Percentiles rank a stretch among this genome's conserved stretches.
Conservation (phyloP, 92 coral and sea anemone genomes). For the Parazoanthus swiftii region DNA sequence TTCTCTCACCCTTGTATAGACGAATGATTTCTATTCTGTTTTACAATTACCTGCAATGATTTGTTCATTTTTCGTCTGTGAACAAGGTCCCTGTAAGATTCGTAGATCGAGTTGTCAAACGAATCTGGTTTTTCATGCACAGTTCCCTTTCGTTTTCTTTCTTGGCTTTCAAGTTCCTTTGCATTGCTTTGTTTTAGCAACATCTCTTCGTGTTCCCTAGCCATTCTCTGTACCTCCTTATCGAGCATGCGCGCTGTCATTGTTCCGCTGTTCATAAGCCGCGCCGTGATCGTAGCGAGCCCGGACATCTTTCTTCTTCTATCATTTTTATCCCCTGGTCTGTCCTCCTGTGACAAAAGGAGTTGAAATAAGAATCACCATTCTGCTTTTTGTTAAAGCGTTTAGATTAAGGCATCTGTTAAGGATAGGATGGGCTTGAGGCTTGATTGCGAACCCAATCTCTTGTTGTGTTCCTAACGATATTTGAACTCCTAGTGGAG, state of each 20-base stretch:
- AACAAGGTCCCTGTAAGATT: background rate
- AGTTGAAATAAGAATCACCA: background rate
- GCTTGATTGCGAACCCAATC: too few relatives aligned
- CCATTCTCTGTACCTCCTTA: slow-evolving; percentile 52
- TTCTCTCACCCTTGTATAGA: background rate
- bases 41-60: background rate
- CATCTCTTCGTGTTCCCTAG: slow-evolving; percentile 47
- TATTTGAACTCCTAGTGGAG: too few relatives aligned
- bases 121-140: background rate
- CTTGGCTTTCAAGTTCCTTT: background rate
- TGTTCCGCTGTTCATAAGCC: slow-evolving; percentile 53
- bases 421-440: too few relatives aligned
- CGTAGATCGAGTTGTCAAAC: background rate
- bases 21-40: too few relatives aligned
- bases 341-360: background rate
- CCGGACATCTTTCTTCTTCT: background rate
- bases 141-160: background rate
- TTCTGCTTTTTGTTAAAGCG: too few relatives aligned
- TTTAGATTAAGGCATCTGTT: too few relatives aligned
- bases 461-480: too few relatives aligned
- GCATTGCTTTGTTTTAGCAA: background rate
- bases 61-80: background rate
- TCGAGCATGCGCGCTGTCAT: slow-evolving; percentile 51
- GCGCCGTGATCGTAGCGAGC: background rate
- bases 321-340: too few relatives aligned